These are phyloP conservation scores for Falco peregrinus DNA, from an alignment of 2,797 vertebrate genomes.

Conservation along the genomic window DNA sequence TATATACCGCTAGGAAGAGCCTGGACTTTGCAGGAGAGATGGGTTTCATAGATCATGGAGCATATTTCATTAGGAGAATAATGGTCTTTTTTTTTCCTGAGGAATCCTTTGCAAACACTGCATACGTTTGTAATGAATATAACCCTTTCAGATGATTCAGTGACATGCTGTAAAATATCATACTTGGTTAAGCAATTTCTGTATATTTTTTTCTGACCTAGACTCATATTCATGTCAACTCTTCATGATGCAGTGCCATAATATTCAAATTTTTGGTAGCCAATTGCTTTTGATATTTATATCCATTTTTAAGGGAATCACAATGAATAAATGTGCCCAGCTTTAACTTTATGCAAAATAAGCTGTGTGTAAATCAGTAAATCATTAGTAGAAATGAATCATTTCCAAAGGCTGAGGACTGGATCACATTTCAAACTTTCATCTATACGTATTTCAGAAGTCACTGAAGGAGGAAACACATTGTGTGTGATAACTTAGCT, in stretches of 20 bases:
- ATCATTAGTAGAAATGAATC: slow-evolving; percentile 70
- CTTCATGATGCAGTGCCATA: slow-evolving; percentile 41
- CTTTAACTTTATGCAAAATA: slow-evolving; percentile 70
- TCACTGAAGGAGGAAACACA: not conserved
- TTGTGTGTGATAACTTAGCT: not conserved
- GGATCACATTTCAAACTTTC: slow-evolving; percentile 37
- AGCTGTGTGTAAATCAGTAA: slow-evolving; percentile 62
- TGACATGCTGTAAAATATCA: slow-evolving; percentile 50
- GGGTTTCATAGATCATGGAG: not conserved
- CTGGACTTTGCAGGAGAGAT: not conserved
- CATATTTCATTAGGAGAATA: not conserved
- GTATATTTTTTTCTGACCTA: not conserved
- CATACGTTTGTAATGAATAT: not conserved
- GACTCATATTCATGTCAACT: slow-evolving; percentile 40
- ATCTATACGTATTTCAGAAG: slow-evolving; percentile 44
- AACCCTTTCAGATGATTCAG: slow-evolving; percentile 26
- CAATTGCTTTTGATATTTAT: slow-evolving; percentile 73
- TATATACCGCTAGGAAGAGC: not conserved
- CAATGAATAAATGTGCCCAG: slow-evolving; percentile 57
- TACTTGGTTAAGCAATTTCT: slow-evolving; percentile 36
- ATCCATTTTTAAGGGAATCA: slow-evolving; percentile 67
- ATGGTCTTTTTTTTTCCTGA: not conserved
- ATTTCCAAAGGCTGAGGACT: slow-evolving; percentile 58
- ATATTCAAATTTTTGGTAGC: slow-evolving; percentile 66
- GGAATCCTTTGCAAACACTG: slow-evolving; percentile 19